Conservation (phyloP, 2,113 vertebrate species). For the Equus quagga region DNA sequence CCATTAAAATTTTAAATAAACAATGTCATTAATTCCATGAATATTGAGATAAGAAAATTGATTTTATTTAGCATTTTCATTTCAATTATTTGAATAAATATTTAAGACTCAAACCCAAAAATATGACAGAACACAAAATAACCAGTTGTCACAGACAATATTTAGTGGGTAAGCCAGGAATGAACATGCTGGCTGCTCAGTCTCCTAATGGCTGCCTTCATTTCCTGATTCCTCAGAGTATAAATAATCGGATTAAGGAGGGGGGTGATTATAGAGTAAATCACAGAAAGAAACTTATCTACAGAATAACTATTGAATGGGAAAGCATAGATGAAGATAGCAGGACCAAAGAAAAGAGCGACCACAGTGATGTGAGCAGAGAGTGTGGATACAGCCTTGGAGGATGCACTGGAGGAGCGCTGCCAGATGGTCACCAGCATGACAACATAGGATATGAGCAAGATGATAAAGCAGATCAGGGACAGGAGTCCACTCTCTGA, state of each 20-base stretch:
- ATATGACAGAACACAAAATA: background rate
- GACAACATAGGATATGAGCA: slow-evolving; percentile 43
- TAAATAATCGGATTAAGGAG: slow-evolving; percentile 68
- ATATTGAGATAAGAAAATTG: background rate
- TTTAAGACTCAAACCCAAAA: background rate
- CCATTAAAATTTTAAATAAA: background rate
- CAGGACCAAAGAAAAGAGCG: slow-evolving; percentile 54
- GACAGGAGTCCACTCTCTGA: slow-evolving; percentile 49
- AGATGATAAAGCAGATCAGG: slow-evolving; percentile 47
- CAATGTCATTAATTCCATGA: background rate
- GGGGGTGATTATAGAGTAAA: slow-evolving; percentile 69
- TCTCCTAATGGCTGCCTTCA: slow-evolving; percentile 59
- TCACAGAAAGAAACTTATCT: slow-evolving; percentile 65
- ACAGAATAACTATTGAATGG: slow-evolving; percentile 33
- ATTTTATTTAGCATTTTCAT: background rate
- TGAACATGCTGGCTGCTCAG: background rate
- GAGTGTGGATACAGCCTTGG: slow-evolving; percentile 61
- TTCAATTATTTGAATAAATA: background rate
- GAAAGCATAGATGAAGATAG: slow-evolving; percentile 63
- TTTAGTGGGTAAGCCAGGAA: background rate
- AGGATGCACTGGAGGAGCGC: background rate
- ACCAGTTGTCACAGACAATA: background rate
- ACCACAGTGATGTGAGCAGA: slow-evolving; percentile 59
- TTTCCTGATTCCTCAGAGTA: slow-evolving; percentile 59
- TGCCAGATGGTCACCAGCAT: slow-evolving; percentile 43